Percentiles rank a stretch among this genome's conserved stretches.
phyloP scores from a whole-genome alignment of 1,140 invertebrate genomes.

The Trichonephila clavata region DNA sequence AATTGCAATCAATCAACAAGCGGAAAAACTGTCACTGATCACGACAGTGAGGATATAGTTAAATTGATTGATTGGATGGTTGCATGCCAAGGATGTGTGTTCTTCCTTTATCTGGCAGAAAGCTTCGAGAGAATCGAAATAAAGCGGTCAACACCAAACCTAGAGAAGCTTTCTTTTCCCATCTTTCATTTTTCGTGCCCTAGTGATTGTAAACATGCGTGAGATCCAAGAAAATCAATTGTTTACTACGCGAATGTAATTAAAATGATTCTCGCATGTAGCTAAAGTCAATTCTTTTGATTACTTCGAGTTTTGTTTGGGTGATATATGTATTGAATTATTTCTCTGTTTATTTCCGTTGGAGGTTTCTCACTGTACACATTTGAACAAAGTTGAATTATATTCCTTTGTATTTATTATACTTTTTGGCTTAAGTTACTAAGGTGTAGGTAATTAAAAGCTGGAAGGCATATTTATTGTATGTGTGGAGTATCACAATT shows the following conservation, averaged over 20 bases:
- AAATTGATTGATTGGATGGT: constrained; percentile 41
- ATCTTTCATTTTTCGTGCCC: not conserved
- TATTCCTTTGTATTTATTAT: too few species aligned
- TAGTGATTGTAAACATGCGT: not conserved
- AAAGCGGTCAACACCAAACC: not conserved
- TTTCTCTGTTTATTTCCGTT: too few species aligned
- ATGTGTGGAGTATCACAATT: too few species aligned
- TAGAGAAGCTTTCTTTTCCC: not conserved
- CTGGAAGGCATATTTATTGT: too few species aligned
- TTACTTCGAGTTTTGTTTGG: not conserved
- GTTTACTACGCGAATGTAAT: not conserved
- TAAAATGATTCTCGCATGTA: not conserved
- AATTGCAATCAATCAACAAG: constrained; percentile 37
- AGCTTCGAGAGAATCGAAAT: not conserved
- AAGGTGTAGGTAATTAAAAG: too few species aligned
- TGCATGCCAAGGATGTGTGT: constrained; percentile 40
- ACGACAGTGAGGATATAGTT: constrained; percentile 48
- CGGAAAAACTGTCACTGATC: constrained; percentile 19
- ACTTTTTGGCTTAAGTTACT: too few species aligned
- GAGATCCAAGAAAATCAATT: not conserved
- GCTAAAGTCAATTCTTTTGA: not conserved
- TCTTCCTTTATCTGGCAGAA: constrained; percentile 38
- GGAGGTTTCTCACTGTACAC: too few species aligned
- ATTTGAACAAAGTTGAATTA: too few species aligned
- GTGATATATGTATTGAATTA: not conserved